Percentiles rank a stretch among this genome's conserved stretches.
phyloP scores from a whole-genome alignment of 2,113 vertebrate species.

The Thinocorus orbignyianus region DNA sequence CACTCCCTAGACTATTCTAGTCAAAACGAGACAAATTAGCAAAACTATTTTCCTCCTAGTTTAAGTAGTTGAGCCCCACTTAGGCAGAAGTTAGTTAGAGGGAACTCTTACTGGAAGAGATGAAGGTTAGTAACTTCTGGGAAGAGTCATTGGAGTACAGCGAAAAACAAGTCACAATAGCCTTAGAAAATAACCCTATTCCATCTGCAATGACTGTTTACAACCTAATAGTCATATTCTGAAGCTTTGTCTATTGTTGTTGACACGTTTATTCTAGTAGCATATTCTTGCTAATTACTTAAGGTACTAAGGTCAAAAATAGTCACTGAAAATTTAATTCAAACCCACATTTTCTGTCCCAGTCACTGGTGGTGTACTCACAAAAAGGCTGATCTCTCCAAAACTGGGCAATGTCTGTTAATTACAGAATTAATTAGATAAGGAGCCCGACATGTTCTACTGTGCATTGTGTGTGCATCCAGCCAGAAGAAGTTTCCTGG shows the following conservation, averaged over 20 bases:
- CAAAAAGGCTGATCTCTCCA: slow-evolving; percentile 16
- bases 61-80: background rate
- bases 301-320: background rate
- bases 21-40: background rate
- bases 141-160: background rate
- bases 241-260: background rate
- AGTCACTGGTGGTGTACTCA: background rate
- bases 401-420: slow-evolving; percentile 21
- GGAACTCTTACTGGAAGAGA: background rate
- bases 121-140: background rate
- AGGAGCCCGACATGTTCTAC: background rate
- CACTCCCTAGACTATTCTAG: background rate
- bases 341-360: background rate
- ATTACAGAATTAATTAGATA: slow-evolving; percentile 55
- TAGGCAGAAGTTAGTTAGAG: background rate
- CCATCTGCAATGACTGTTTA: background rate
- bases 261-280: background rate
- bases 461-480: background rate
- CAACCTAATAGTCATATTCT: background rate
- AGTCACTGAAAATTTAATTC: background rate
- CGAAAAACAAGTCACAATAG: background rate
- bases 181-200: background rate
- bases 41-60: background rate
- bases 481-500: slow-evolving; percentile 10
- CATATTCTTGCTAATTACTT: slow-evolving; percentile 15